A percentile compares a stretch with the other conserved stretches of the same genome.
Conservation (phyloP, 2,113 vertebrate genomes). For the Chionis minor region DNA sequence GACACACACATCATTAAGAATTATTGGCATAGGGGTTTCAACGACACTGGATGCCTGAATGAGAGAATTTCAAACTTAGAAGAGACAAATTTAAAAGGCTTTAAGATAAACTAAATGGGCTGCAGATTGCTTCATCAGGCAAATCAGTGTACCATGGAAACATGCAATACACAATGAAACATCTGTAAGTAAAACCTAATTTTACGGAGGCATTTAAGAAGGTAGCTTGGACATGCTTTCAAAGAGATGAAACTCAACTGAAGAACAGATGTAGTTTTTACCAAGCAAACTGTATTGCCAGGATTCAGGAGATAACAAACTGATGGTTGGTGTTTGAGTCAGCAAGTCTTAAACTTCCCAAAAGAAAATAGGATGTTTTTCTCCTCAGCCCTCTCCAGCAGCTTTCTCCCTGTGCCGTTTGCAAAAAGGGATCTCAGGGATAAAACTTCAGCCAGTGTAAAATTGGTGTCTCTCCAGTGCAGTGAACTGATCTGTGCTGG, state of each 20-base stretch:
- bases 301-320: constrained; percentile 16
- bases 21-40: constrained; percentile 56
- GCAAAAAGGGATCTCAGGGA: not conserved
- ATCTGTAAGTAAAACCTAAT: constrained; percentile 50
- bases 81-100: constrained; percentile 60
- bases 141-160: constrained; percentile 49
- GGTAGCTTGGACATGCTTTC: constrained; percentile 35
- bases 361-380: constrained; percentile 2
- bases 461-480: not conserved
- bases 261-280: constrained; percentile 32
- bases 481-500: not conserved
- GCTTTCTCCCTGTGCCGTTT: not conserved
- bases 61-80: constrained; percentile 53
- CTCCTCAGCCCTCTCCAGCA: not conserved
- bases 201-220: constrained; percentile 31
- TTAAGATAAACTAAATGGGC: constrained; percentile 62
- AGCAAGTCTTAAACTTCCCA: not conserved
- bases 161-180: constrained; percentile 45
- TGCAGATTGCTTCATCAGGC: constrained; percentile 59
- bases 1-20: constrained; percentile 68
- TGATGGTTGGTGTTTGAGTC: not conserved
- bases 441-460: not conserved
- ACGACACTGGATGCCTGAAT: constrained; percentile 47
- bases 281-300: not conserved
- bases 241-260: constrained; percentile 17